Evolutionary conservation across 2,113 vertebrate species (phyloP).

Genomic region (cattle (Bos taurus)): DNA sequence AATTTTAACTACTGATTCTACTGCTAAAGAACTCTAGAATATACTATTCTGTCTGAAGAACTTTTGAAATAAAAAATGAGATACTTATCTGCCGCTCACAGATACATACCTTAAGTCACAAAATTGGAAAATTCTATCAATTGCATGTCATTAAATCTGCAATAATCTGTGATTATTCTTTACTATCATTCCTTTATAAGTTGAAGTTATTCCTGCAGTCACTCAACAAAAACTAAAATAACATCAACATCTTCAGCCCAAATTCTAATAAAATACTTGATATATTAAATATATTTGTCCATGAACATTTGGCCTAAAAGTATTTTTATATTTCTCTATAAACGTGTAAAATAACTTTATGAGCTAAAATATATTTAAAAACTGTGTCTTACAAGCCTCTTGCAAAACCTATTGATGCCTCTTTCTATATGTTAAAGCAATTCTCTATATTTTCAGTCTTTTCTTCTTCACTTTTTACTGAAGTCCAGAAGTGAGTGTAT

Average conservation of each 20-base stretch:
- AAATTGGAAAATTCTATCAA: slow-evolving; percentile 44
- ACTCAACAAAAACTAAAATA: slow-evolving; percentile 53
- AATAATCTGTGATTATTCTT: slow-evolving; percentile 68
- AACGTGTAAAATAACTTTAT: background rate
- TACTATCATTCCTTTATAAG: slow-evolving; percentile 54
- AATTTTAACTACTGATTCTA: slow-evolving; percentile 38
- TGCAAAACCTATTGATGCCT: background rate
- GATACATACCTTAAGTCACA: background rate
- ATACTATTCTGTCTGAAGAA: slow-evolving; percentile 15
- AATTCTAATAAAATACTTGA: slow-evolving; percentile 41
- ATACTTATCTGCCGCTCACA: background rate
- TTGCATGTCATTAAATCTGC: slow-evolving; percentile 49
- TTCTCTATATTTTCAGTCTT: background rate
- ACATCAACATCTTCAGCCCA: slow-evolving; percentile 3
- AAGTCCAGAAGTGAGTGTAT: background rate
- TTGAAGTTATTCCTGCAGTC: slow-evolving; percentile 50
- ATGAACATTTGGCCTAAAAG: background rate
- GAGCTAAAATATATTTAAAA: background rate
- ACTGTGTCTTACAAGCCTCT: background rate
- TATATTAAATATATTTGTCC: slow-evolving; percentile 28
- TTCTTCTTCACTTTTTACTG: background rate
- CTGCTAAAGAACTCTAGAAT: slow-evolving; percentile 29
- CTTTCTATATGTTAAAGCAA: background rate
- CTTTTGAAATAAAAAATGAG: slow-evolving; percentile 1
- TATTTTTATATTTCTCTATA: background rate